Evolutionary conservation across 2,113 vertebrate species (phyloP), one percentile per base, ranked within the genome.

Genomic region (Cyphomyrus plagiostoma): DNA sequence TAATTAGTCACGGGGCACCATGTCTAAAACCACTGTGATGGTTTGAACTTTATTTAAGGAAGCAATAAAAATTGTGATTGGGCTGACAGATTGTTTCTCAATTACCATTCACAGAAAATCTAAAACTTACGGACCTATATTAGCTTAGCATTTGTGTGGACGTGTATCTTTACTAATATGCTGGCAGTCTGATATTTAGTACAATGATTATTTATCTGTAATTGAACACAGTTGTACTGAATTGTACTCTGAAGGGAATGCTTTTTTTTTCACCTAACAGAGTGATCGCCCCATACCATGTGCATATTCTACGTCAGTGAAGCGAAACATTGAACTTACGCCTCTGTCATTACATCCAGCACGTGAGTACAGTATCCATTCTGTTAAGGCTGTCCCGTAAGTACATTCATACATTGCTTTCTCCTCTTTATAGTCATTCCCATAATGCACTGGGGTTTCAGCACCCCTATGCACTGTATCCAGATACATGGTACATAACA

Each of bases 311-410:
- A 46, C 9, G 3, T 30, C 82, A 13, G 82, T 85, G 46, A 85
- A 85, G 45, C n/a, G 23, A n/a, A 85, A 42, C 4, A 9, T 39
- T 92, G 23, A 3, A 80, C 3, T 70, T 93, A 1, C 90, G 92
- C 0, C 87, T 19, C 3, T 23, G 89, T 10, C 80, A 92, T 26
- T 17, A 87, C 84, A 39, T 80, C 30, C 35, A 8, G 35, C 11
- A 42, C 1, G 74, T 80, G 74, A 80, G 74, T 80, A 42, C 13
- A 80, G 5, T 15, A 39, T 80, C 4, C 17, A 19, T 42, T 80
- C 62, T 30, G 26, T 4, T 70, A 70, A 70, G 10, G 3, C n/a
- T 70, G 10, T 70, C n/a, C 10, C 23, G 3, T 7, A 66, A 66
- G 9, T 26, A 11, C 62, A 30, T 70, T 70, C n/a, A 30, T 30